These are phyloP conservation scores for Erpornis zantholeuca DNA, from an alignment of 2,113 vertebrate species.

Conservation along the genomic window DNA sequence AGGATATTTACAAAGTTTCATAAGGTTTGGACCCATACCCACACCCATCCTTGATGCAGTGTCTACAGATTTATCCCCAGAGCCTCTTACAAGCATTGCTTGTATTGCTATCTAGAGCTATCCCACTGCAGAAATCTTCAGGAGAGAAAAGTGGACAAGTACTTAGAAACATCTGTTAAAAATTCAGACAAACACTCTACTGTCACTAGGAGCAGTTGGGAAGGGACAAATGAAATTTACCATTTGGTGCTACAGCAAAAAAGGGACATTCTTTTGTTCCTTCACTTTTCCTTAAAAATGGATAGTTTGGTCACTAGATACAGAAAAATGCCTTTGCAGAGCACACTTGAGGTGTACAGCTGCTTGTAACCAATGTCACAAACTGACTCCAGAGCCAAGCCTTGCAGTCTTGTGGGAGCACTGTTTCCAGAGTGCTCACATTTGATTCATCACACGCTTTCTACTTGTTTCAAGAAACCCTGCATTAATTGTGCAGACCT, in stretches of 20 bases:
- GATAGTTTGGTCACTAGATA: background rate
- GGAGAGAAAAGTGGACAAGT: constrained; percentile 63
- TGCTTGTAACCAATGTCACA: background rate
- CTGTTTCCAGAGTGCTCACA: background rate
- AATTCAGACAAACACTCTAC: constrained; percentile 49
- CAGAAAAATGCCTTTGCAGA: background rate
- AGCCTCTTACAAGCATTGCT: constrained; percentile 43
- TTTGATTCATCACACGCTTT: background rate
- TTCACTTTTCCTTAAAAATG: background rate
- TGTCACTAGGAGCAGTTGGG: constrained; percentile 38
- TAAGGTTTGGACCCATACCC: constrained; percentile 66
- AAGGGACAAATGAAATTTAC: background rate
- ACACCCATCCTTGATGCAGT: constrained; percentile 53
- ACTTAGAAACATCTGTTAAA: constrained; percentile 65
- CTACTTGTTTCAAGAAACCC: background rate
- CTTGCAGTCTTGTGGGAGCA: background rate
- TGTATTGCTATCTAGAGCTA: constrained; percentile 61
- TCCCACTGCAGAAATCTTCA: constrained; percentile 60
- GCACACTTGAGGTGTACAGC: background rate
- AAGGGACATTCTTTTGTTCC: background rate
- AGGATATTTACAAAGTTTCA: constrained; percentile 62
- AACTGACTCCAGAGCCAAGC: background rate
- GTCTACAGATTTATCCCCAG: constrained; percentile 58
- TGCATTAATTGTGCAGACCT: background rate
- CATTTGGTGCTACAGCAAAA: background rate